phyloP scores from a whole-genome alignment of 2,113 vertebrate species.

The Sisor rabdophorus region DNA sequence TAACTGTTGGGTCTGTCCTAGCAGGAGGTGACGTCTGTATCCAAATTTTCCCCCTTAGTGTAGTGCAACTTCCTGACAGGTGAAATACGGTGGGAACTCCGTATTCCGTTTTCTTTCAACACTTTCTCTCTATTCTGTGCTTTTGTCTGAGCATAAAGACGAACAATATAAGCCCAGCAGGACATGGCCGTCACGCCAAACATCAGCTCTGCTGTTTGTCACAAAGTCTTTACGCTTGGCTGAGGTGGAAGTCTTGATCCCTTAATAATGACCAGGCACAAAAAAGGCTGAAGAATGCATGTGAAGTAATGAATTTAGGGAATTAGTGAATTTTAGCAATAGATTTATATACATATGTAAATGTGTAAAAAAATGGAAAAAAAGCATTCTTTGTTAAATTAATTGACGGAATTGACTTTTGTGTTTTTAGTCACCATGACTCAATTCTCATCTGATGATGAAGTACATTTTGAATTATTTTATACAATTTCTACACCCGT shows the following conservation, averaged over 20 bases:
- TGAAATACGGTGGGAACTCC: slow-evolving; percentile 79
- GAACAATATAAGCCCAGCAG: slow-evolving; percentile 66
- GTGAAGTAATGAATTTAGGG: not conserved
- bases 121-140: slow-evolving; percentile 46
- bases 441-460: too few species aligned
- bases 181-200: slow-evolving; percentile 53
- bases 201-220: not conserved
- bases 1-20: slow-evolving; percentile 45
- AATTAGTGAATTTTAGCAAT: not conserved
- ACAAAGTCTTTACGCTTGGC: slow-evolving; percentile 7
- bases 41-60: slow-evolving; percentile 37
- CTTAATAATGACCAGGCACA: not conserved
- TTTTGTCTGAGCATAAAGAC: slow-evolving; percentile 66
- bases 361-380: not conserved
- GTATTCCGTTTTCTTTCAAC: slow-evolving; percentile 36
- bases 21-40: slow-evolving; percentile 47
- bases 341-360: not conserved
- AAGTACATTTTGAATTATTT: not conserved
- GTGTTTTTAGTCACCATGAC: slow-evolving; percentile 5
- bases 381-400: not conserved
- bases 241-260: slow-evolving; percentile 2
- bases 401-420: not conserved
- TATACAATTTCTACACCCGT: not conserved
- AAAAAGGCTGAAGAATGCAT: not conserved
- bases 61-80: slow-evolving; percentile 72